Evolutionary conservation across 2,797 vertebrate genomes (phyloP).

Genomic region (Adrianichthys oophorus): DNA sequence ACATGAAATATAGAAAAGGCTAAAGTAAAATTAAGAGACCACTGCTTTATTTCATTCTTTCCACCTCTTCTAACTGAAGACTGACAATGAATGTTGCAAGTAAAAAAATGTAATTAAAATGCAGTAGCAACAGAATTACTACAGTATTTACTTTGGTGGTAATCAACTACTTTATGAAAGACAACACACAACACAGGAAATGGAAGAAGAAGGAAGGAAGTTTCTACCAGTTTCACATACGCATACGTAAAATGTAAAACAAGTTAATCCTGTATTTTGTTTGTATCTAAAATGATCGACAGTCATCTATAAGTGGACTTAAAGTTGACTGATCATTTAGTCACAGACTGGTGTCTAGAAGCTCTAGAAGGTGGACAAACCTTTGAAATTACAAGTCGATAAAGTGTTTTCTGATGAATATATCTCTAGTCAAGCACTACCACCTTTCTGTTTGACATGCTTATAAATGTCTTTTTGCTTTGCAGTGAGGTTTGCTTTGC

Average conservation of each 20-base stretch:
- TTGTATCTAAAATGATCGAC: too few species aligned
- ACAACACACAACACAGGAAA: slow-evolving; percentile 76
- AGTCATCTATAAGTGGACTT: too few species aligned
- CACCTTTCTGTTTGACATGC: too few species aligned
- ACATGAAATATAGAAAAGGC: background rate
- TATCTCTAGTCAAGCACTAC: too few species aligned
- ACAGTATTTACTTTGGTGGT: slow-evolving; percentile 11
- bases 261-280: background rate
- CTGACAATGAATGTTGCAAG: background rate
- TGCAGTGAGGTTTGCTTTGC: too few species aligned
- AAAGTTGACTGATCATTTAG: too few species aligned
- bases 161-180: slow-evolving; percentile 17
- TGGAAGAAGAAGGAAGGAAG: slow-evolving; percentile 58
- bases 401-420: too few species aligned
- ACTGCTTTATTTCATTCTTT: background rate
- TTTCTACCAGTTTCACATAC: slow-evolving; percentile 17
- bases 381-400: too few species aligned
- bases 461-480: too few species aligned
- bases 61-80: background rate
- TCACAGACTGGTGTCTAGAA: too few species aligned
- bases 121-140: background rate
- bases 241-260: slow-evolving; percentile 3
- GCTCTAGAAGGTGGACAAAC: too few species aligned
- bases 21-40: too few species aligned
- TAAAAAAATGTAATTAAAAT: background rate